Conservation (phyloP, 2,113 vertebrate species). For the Eudyptes chrysolophus region DNA sequence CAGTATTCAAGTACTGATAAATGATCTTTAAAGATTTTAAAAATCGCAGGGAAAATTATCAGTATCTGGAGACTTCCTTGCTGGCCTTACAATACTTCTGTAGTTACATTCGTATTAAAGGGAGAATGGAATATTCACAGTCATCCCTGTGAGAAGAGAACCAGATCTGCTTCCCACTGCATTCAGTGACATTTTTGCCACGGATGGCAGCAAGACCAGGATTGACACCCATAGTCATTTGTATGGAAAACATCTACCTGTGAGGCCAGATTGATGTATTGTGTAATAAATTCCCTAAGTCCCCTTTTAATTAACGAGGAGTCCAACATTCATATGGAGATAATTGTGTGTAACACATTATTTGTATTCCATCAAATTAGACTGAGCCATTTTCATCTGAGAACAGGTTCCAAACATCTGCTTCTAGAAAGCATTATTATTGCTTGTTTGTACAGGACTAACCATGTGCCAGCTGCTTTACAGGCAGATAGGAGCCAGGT, state of each 20-base stretch:
- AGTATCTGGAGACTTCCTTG: not conserved
- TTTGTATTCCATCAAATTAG: constrained; percentile 60
- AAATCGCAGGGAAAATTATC: not conserved
- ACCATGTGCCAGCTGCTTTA: constrained; percentile 29
- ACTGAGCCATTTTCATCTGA: not conserved
- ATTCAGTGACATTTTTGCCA: not conserved
- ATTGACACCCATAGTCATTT: not conserved
- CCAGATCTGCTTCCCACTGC: not conserved
- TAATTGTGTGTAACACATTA: constrained; percentile 49
- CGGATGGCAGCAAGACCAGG: not conserved
- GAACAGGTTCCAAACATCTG: constrained; percentile 57
- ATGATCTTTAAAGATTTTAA: not conserved
- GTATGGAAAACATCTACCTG: constrained; percentile 23
- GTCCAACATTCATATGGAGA: constrained; percentile 46
- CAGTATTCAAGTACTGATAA: not conserved
- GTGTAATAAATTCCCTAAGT: constrained; percentile 72
- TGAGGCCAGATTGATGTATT: not conserved
- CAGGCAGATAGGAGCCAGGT: constrained; percentile 4
- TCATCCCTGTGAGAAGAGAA: not conserved
- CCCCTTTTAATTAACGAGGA: constrained; percentile 75
- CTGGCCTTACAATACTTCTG: not conserved
- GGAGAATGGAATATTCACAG: not conserved
- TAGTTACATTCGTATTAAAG: not conserved
- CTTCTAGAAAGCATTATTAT: constrained; percentile 6
- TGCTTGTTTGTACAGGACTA: constrained; percentile 46